phyloP scores from a whole-genome alignment of 2,113 vertebrate species.

The Oreochromis spilurus region DNA sequence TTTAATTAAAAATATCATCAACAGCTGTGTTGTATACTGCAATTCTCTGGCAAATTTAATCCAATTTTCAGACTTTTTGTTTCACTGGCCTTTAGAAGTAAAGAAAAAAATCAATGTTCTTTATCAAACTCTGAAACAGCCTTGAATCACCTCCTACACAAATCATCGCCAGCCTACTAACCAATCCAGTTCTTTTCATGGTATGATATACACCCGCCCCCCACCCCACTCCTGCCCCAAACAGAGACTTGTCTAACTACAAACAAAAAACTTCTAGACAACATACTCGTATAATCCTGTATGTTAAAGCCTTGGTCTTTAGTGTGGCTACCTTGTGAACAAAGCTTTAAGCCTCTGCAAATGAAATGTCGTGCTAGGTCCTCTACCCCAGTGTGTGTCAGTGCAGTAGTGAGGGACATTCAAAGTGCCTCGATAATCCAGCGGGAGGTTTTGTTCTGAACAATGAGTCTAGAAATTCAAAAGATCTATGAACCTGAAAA shows the following conservation, averaged over 20 bases:
- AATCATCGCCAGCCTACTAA: not conserved
- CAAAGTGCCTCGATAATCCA: not conserved
- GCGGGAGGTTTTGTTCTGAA: not conserved
- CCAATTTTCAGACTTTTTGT: not conserved
- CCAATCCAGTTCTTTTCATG: not conserved
- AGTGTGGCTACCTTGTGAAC: not conserved
- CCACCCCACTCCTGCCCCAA: accelerated
- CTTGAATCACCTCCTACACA: not conserved
- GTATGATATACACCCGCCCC: not conserved
- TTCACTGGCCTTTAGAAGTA: not conserved
- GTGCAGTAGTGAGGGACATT: not conserved
- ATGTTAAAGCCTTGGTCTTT: not conserved
- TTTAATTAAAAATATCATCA: not conserved
- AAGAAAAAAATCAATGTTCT: not conserved
- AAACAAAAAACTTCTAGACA: not conserved
- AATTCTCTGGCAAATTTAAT: not conserved
- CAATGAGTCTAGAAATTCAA: not conserved
- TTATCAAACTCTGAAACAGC: not conserved
- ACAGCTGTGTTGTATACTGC: not conserved
- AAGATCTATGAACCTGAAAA: not conserved
- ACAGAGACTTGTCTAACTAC: not conserved
- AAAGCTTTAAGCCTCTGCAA: not conserved
- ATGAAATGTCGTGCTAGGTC: not conserved
- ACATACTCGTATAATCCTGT: not conserved
- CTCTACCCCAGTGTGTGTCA: not conserved